Evolutionary conservation across 2,888 invertebrate genomes (phyloP), one percentile per base, ranked within the genome.

Genomic region (Alcis repandata): DNA sequence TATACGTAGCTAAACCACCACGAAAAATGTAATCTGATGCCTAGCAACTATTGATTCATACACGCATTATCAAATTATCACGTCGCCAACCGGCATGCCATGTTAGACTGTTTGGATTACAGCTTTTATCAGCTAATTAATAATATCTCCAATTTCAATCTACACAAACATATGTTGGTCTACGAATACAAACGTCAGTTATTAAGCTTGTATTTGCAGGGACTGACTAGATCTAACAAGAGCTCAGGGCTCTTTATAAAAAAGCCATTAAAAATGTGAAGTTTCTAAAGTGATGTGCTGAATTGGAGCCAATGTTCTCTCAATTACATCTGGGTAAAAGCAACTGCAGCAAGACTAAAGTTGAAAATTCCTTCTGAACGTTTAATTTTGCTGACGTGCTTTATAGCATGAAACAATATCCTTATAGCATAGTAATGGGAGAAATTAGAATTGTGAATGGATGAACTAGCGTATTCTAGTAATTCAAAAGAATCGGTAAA

Each of bases 71-170:
- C 48, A 49, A 27, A 32, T 41, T 60, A 66, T 66, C 65, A 60
- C 48, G 33, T 66, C 56, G 22, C 41, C 46, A 66, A 32, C 52
- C 57, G 22, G 33, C 43, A 27, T 45, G 40, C 19, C 41, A 56
- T 53, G 49, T 43, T 38, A 36, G 32, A 36, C 27, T 17, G 33
- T 9, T 36, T 32, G 17, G 38, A 59, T 56, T 43, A 59, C 41
- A n/a, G 20, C 20, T 40, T 19, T 51, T 60, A 65, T 60, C 59
- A 32, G 38, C 32, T 64, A 27, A 65, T 60, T 60, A 56, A 45
- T 38, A 11, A 49, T 64, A 56, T 65, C 65, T 51, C 45, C 2
- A 38, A 60, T 52, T 45, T 56, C 51, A 60, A 64, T 56, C 49
- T 36, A 38, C 38, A 27, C 19, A 49, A 48, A 48, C 63, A 70